Conservation (phyloP, 2,113 vertebrate genomes). For the Prietella phreatophila region DNA sequence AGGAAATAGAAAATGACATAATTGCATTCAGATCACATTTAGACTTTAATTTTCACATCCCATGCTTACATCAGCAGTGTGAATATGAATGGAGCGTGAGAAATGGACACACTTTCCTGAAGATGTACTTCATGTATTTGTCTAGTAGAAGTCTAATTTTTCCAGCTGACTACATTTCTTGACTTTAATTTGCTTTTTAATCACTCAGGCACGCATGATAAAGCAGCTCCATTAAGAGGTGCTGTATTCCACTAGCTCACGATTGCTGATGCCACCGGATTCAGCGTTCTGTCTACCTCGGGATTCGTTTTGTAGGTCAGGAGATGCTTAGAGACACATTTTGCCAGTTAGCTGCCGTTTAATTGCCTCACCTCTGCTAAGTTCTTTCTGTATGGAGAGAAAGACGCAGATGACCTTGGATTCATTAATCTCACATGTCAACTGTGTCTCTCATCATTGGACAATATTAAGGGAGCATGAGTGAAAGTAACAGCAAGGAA, state of each 20-base stretch:
- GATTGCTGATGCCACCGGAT: constrained; percentile 18
- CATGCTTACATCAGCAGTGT: neutral
- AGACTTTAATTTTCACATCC: neutral
- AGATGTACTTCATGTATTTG: constrained; percentile 28
- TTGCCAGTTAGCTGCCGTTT: neutral
- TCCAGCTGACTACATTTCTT: constrained; percentile 46
- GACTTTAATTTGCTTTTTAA: constrained; percentile 56
- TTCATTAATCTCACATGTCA: neutral
- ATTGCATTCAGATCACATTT: neutral
- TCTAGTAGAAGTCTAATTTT: constrained; percentile 39
- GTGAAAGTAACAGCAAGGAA: neutral
- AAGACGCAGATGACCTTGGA: neutral
- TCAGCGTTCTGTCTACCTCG: neutral
- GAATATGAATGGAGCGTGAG: neutral
- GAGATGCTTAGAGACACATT: constrained; percentile 8
- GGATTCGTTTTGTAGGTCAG: constrained; percentile 16
- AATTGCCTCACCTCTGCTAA: neutral
- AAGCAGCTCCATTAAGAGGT: constrained; percentile 54
- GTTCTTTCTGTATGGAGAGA: neutral
- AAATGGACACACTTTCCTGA: constrained; percentile 11
- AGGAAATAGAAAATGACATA: neutral
- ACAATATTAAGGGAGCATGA: neutral
- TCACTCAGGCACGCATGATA: constrained; percentile 52
- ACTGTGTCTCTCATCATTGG: neutral
- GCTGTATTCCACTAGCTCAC: constrained; percentile 37